Evolutionary conservation across 2,888 invertebrate species (phyloP), one percentile per base, ranked within the genome.

Genomic region (Allolobophora icterica): DNA sequence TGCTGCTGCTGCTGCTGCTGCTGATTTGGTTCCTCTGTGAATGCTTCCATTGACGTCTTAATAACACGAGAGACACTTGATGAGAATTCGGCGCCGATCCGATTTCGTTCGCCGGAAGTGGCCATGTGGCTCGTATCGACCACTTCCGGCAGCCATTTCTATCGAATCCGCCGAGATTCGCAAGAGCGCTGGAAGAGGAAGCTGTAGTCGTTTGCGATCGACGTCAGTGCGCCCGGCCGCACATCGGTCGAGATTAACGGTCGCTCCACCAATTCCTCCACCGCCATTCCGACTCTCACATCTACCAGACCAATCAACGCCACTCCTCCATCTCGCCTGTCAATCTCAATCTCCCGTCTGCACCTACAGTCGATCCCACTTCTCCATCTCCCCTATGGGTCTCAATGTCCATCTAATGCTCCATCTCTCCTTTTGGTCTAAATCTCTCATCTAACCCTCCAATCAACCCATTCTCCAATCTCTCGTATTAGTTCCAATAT

Each of bases 51-150:
- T 71, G 71, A 71, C 71, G 30, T 87, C 45, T 91, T 90, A 89
- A 71, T 71, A 71, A 1, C 13, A 17, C 30, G 3, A 71, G 71
- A 71, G 30, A n/a, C n/a, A 17, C 17, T n/a, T 91, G 90, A 89
- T 91, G 91, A 52, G 45, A 83, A 83, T 33, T 34, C 45, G 45
- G 38, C 90, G 90, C 71, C 71, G 71, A 71, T 71, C 30, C 71
- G 71, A 71, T 45, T 40, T 89, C 40, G 6, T 8, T 89, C 42
- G 42, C 42, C 30, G 33, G 33, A 40, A 34, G 40, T 33, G 33
- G 33, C 89, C 40, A 40, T 89, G 35, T 33, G 38, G 24, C 89
- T 89, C 30, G 71, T 71, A 71, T 71, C 71, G 30, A 71, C 71
- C 11, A n/a, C 71, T 71, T 71, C 71, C 71, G 71, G 71, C 30